Conservation (phyloP, 2,797 vertebrate genomes). For the Erpetoichthys calabaricus region DNA sequence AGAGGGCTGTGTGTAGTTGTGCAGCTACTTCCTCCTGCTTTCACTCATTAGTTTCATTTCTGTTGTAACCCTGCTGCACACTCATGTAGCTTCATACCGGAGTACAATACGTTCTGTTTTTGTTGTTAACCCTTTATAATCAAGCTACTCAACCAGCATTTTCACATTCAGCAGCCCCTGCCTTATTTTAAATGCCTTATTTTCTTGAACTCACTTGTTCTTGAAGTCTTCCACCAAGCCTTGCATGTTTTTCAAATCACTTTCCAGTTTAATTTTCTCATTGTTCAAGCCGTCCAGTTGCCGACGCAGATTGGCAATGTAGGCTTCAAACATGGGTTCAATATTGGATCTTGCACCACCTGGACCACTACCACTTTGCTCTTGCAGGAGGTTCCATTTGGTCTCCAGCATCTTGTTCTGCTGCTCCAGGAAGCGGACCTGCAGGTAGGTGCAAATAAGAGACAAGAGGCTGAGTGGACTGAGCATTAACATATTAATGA, state of each 20-base stretch:
- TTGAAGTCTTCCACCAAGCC: constrained; percentile 85
- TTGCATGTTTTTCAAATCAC: constrained; percentile 76
- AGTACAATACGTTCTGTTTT: too few species aligned
- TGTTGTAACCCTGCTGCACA: too few species aligned
- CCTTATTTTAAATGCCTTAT: neutral
- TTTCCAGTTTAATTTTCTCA: constrained; percentile 68
- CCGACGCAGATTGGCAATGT: constrained; percentile 60
- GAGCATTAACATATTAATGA: too few species aligned
- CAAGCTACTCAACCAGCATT: too few species aligned
- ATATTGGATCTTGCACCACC: constrained; percentile 50
- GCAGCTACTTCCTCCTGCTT: too few species aligned
- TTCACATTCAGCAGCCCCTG: too few species aligned
- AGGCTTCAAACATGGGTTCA: constrained; percentile 70
- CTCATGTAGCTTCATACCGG: too few species aligned
- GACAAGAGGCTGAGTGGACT: too few species aligned
- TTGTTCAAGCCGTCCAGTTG: constrained; percentile 60
- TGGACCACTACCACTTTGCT: constrained; percentile 47
- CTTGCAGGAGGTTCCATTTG: constrained; percentile 78
- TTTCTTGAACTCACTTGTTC: constrained; percentile 66
- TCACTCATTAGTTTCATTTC: too few species aligned
- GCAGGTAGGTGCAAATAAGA: neutral
- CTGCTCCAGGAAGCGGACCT: constrained; percentile 89
- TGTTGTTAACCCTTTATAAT: too few species aligned
- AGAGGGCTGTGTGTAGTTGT: too few species aligned
- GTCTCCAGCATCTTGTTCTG: constrained; percentile 94